Conservation (phyloP, 2,797 vertebrate genomes). For the Numenius phaeopus region DNA sequence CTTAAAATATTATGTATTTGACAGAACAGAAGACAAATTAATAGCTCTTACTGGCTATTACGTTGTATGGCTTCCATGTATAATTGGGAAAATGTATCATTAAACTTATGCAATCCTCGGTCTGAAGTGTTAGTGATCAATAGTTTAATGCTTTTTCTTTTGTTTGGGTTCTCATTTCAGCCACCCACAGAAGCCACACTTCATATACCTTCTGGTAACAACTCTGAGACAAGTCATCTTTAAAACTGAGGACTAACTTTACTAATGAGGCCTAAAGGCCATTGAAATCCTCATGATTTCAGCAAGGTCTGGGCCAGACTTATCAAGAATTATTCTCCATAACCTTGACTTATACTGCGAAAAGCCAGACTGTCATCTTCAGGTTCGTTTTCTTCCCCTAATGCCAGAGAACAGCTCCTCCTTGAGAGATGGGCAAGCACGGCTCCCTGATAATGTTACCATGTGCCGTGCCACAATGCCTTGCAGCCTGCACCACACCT, state of each 20-base stretch:
- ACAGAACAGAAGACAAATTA: neutral
- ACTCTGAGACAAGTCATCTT: neutral
- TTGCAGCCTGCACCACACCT: neutral
- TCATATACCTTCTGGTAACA: neutral
- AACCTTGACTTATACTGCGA: neutral
- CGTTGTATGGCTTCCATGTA: neutral
- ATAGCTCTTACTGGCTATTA: neutral
- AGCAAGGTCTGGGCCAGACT: neutral
- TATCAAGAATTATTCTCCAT: neutral
- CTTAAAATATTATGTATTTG: neutral
- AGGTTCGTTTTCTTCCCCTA: neutral
- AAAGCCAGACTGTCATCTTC: neutral
- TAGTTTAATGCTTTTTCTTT: neutral
- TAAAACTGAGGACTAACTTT: neutral
- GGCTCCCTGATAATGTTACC: neutral
- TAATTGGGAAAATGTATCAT: neutral
- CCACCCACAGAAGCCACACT: neutral
- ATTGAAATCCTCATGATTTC: neutral
- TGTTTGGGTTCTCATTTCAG: neutral
- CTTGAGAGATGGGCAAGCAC: neutral
- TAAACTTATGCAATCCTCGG: neutral
- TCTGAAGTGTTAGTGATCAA: neutral
- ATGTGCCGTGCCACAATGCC: neutral
- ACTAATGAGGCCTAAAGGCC: neutral
- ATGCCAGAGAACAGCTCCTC: neutral